phyloP scores from a whole-genome alignment of 2,797 vertebrate species.

The Nothura maculosa region DNA sequence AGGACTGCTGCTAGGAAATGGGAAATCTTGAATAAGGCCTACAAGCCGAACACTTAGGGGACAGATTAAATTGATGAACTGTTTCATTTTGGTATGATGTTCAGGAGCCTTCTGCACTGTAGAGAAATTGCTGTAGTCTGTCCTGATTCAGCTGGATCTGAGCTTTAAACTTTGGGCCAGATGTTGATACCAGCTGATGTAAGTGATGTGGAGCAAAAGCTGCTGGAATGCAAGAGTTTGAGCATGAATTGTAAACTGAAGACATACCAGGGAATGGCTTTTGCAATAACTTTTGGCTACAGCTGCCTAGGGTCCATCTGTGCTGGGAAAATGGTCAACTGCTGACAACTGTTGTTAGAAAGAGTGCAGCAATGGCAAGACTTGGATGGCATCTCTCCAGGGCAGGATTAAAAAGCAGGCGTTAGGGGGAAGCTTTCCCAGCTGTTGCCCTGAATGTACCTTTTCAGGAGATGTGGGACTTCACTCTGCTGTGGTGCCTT shows the following conservation, averaged over 20 bases:
- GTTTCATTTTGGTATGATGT: neutral
- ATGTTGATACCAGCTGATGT: constrained; percentile 55
- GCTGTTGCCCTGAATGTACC: neutral
- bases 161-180: constrained; percentile 8
- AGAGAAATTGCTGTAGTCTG: neutral
- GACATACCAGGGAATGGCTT: neutral
- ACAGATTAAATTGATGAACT: neutral
- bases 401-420: constrained; percentile 1
- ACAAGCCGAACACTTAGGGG: neutral
- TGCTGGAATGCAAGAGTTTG: constrained; percentile 21
- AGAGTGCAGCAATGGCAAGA: neutral
- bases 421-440: neutral
- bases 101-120: neutral
- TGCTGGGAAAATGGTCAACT: constrained; percentile 16
- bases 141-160: constrained; percentile 25
- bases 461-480: neutral
- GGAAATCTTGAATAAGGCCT: neutral
- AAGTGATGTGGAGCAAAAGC: constrained; percentile 17
- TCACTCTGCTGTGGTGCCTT: neutral
- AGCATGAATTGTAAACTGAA: constrained; percentile 23
- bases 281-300: constrained; percentile 42
- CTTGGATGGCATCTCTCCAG: neutral
- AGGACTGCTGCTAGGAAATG: neutral
- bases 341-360: constrained; percentile 9
- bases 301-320: constrained; percentile 40